phyloP scores from a whole-genome alignment of 30 jellyfish, hydroid and myxozoan species.

The Cassiopea xamachana region DNA sequence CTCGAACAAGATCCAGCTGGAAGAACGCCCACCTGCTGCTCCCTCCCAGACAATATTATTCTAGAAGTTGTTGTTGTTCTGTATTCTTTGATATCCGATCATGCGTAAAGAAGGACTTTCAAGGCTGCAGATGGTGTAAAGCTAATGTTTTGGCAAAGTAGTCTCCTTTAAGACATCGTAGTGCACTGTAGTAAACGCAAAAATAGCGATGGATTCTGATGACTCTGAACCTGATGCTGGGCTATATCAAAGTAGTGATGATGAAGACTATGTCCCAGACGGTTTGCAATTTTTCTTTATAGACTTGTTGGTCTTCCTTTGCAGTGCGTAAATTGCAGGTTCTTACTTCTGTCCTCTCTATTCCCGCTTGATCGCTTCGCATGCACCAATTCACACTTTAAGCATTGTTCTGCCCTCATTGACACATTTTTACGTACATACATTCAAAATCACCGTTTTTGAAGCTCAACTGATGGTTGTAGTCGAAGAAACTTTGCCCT shows the following conservation, averaged over 20 bases:
- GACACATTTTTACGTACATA: no score
- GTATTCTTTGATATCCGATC: background rate
- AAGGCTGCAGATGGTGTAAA: background rate
- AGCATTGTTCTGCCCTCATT: background rate
- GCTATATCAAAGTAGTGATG: slow-evolving; percentile 71
- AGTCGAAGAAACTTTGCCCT: no score
- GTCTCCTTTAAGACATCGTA: background rate
- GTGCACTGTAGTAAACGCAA: background rate
- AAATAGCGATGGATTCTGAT: slow-evolving; percentile 67
- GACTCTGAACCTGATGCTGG: slow-evolving; percentile 74
- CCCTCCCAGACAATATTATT: background rate
- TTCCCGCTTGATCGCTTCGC: background rate
- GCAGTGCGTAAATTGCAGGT: background rate
- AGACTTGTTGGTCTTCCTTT: background rate
- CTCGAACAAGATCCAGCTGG: no score
- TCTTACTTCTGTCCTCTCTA: background rate
- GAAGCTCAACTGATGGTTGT: no score
- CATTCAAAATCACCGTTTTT: no score
- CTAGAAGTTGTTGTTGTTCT: background rate
- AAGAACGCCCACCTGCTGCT: no score
- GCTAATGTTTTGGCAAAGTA: background rate
- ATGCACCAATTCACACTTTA: background rate
- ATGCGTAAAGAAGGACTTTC: slow-evolving; percentile 8
- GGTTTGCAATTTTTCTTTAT: slow-evolving; percentile 28
- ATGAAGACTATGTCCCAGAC: slow-evolving; percentile 90